Evolutionary conservation across 2,888 invertebrate species (phyloP), one percentile per base, ranked within the genome.

Genomic region (Acrobasis consociella): DNA sequence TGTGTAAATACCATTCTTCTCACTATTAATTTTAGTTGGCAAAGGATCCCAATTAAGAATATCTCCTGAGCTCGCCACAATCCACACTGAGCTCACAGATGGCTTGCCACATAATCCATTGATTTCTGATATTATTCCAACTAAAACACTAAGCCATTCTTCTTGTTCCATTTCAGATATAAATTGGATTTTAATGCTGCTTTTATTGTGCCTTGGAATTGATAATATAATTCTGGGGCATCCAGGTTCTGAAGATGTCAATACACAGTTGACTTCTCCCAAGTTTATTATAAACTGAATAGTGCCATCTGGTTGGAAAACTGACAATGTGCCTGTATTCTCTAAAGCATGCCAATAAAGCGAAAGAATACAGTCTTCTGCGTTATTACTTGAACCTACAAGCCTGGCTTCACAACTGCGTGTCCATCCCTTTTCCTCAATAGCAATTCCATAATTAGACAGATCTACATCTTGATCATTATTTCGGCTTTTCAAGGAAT

Each of bases 381-480:
- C 95, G 49, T 92, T 85, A 64, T 91, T 90, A 72, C 85, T 93
- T 38, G 86, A 78, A 77, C 91, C 89, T 59, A 94, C 92, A 69
- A 96, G 94, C 74, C 96, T 94, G 0, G 96, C 96, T 85, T 97
- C 96, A 51, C 96, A 97, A 65, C 95, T 95, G 76, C 97, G 96
- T 0, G 96, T 94, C 97, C 97, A 98, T 0, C 97, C 97, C 22
- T 96, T 95, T 77, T 96, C 95, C 86, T 97, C 97, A 60, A 97
- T 94, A 37, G 97, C 97, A 75, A 95, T 94, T 73, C 96, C 96
- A 86, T 95, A 97, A 64, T 93, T 88, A 16, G 93, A 87, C 66
- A 94, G 88, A 70, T 95, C 93, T 51, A 93, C 75, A 59, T 91
- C 82, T 13, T 93, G 77, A 53, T 75, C 77, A 63, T 89, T 87